phyloP scores from a whole-genome alignment of 2,113 vertebrate genomes.

The Aix galericulata region DNA sequence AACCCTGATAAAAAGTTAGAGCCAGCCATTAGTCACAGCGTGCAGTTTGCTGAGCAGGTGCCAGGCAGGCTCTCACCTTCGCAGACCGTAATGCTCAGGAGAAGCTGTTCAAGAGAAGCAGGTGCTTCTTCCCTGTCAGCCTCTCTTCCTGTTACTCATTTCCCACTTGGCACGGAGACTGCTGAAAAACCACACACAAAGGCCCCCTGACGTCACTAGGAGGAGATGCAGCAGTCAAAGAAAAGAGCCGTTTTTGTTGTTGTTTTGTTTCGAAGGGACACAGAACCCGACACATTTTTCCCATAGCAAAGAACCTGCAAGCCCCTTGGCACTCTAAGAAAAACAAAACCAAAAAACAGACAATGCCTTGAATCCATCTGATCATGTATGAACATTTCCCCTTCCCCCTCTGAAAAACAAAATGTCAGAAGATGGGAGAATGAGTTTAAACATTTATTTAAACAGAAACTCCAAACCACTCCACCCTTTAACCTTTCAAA shows the following conservation, averaged over 20 bases:
- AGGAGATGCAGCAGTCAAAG: background rate
- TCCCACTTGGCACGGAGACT: constrained; percentile 10
- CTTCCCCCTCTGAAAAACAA: background rate
- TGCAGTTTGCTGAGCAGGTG: background rate
- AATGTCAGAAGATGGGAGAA: background rate
- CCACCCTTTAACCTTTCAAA: constrained; percentile 76
- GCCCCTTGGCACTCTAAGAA: background rate
- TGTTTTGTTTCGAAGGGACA: background rate
- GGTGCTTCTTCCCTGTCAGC: constrained; percentile 7
- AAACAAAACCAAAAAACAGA: background rate
- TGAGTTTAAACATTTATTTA: constrained; percentile 80
- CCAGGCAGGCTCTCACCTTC: background rate
- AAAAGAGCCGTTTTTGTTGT: background rate
- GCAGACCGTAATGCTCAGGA: background rate
- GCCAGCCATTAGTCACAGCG: background rate
- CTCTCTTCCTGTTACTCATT: constrained; percentile 26
- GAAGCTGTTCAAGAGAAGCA: background rate
- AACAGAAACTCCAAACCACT: constrained; percentile 83
- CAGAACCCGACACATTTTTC: background rate
- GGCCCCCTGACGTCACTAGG: background rate
- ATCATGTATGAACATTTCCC: background rate
- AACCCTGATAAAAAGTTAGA: background rate
- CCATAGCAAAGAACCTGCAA: background rate
- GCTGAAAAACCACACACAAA: constrained; percentile 30
- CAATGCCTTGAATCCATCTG: background rate